A percentile compares a stretch with the other conserved stretches of the same genome.
phyloP scores from a whole-genome alignment of 2,113 vertebrate species.

The Solea senegalensis region DNA sequence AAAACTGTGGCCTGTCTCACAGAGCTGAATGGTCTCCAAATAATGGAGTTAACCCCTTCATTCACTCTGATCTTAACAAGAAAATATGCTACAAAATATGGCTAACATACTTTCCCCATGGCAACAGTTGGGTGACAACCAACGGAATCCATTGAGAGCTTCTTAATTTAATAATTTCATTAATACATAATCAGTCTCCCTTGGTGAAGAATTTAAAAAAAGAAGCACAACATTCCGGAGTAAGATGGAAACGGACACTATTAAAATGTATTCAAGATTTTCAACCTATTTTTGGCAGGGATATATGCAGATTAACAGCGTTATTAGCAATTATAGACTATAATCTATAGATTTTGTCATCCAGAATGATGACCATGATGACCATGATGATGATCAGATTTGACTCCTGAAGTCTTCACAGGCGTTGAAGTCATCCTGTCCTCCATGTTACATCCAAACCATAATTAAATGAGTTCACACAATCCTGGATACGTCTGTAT shows the following conservation, averaged over 20 bases:
- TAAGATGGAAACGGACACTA: neutral
- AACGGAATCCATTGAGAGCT: neutral
- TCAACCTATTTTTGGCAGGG: neutral
- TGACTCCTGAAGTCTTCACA: neutral
- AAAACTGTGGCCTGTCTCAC: constrained; percentile 9
- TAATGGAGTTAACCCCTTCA: too few species aligned
- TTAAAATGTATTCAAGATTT: too few species aligned
- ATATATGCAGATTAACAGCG: neutral
- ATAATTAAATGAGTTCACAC: too few species aligned
- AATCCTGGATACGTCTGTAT: too few species aligned
- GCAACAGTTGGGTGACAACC: too few species aligned
- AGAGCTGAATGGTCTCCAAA: too few species aligned
- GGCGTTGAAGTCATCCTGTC: constrained; percentile 19
- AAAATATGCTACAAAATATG: too few species aligned
- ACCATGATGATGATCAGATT: constrained; percentile 8
- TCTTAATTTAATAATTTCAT: neutral
- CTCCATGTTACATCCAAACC: constrained; percentile 8
- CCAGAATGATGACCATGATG: too few species aligned
- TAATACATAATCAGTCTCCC: neutral
- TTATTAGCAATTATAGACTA: too few species aligned
- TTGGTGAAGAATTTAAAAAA: neutral
- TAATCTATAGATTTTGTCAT: too few species aligned
- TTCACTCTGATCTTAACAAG: too few species aligned
- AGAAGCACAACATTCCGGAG: neutral
- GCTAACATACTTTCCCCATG: neutral